phyloP scores from a whole-genome alignment of 2,113 vertebrate genomes.

The Gymnorhina tibicen region DNA sequence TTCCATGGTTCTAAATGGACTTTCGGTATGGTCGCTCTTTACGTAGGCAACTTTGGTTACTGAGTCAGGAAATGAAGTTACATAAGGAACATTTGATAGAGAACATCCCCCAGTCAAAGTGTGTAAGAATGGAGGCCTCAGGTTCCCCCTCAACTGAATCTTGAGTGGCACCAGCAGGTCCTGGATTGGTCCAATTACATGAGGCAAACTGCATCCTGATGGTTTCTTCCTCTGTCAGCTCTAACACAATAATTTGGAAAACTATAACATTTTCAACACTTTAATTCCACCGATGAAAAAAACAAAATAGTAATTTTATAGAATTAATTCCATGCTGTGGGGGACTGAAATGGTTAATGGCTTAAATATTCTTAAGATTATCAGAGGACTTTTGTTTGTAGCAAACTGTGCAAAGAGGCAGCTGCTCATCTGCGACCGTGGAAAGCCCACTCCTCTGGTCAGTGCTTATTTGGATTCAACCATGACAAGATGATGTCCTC shows the following conservation, averaged over 20 bases:
- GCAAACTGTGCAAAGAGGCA: background rate
- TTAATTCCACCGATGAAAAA: background rate
- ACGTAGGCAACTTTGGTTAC: background rate
- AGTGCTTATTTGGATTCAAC: background rate
- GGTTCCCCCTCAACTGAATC: rapidly evolving
- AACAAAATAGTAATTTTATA: background rate
- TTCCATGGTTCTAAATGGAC: background rate
- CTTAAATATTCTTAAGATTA: background rate
- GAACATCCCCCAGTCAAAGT: background rate
- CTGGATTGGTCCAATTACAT: background rate
- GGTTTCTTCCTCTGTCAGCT: background rate
- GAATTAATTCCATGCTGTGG: background rate
- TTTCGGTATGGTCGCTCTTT: background rate
- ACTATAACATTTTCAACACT: background rate
- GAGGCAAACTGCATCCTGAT: background rate
- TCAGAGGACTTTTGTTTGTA: background rate
- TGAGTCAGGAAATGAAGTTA: background rate
- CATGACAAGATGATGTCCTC: background rate
- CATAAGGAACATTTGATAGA: background rate
- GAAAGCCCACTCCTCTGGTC: background rate
- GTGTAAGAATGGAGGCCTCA: background rate
- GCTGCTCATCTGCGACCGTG: background rate
- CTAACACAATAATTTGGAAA: background rate
- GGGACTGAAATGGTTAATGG: background rate
- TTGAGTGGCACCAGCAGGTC: background rate